These are phyloP conservation scores for Seladonia tumulorum DNA, from an alignment of 2,888 invertebrate species.

Conservation along the genomic window DNA sequence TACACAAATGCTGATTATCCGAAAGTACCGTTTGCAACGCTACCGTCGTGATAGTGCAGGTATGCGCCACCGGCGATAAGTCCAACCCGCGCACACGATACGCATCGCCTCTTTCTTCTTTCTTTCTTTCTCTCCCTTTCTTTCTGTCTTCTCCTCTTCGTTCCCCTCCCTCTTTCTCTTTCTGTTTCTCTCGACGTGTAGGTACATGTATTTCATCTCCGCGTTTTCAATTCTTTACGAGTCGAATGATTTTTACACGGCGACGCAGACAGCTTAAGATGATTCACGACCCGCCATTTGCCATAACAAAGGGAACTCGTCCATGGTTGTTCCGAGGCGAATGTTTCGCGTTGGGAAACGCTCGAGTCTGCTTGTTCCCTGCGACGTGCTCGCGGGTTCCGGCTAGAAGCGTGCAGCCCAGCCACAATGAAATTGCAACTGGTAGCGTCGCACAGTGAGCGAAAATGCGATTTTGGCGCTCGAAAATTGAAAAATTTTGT, in stretches of 20 bases:
- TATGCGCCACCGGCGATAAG: constrained; percentile 42
- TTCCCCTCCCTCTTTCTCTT: background rate
- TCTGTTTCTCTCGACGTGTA: background rate
- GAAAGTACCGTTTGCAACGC: constrained; percentile 55
- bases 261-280: constrained; percentile 11
- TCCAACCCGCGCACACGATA: constrained; percentile 20
- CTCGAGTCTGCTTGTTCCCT: background rate
- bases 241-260: background rate
- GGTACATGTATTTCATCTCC: background rate
- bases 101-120: constrained; percentile 9
- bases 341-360: constrained; percentile 1
- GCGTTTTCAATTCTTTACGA: background rate
- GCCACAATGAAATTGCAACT: background rate
- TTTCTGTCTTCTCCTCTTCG: background rate
- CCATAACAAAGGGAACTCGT: constrained; percentile 1
- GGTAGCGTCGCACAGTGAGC: background rate
- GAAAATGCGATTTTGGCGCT: too few relatives aligned
- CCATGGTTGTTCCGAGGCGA: background rate
- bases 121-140: background rate
- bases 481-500: too few relatives aligned
- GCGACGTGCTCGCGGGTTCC: background rate
- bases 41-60: constrained; percentile 47
- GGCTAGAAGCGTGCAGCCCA: background rate
- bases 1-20: constrained; percentile 57
- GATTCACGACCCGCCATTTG: constrained; percentile 8